Conservation (phyloP, 2,888 invertebrate species). For the Lymantria monacha region DNA sequence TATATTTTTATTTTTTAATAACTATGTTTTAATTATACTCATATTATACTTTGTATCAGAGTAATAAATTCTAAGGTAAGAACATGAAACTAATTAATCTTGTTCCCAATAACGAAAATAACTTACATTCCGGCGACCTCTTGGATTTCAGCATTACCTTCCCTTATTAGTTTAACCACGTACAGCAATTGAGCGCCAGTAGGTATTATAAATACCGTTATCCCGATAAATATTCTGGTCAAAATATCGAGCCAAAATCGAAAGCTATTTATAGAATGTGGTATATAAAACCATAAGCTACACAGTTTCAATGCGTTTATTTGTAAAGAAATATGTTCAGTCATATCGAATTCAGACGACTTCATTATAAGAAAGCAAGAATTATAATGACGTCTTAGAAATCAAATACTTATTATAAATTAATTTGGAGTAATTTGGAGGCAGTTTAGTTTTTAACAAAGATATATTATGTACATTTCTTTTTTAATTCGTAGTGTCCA, state of each 20-base stretch:
- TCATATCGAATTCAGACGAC: conserved; percentile 36
- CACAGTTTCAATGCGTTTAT: conserved; percentile 41
- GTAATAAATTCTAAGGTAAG: no score
- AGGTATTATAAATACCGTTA: conserved; percentile 41
- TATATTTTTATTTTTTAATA: no score
- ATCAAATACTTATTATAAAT: not conserved
- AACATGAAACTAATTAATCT: no score
- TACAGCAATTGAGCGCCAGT: conserved; percentile 44
- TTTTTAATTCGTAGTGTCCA: no score
- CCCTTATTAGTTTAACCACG: conserved; percentile 38
- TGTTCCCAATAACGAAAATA: not conserved
- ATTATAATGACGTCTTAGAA: conserved; percentile 22
- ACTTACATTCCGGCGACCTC: conserved; percentile 54
- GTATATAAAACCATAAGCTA: conserved; percentile 51
- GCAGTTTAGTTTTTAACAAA: no score
- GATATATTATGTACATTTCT: no score
- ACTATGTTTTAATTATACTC: no score
- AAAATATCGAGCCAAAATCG: conserved; percentile 42
- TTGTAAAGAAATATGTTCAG: conserved; percentile 44
- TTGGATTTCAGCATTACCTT: conserved; percentile 45
- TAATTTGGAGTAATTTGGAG: not conserved
- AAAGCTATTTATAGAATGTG: conserved; percentile 34
- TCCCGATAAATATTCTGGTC: conserved; percentile 30
- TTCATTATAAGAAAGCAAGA: conserved; percentile 34
- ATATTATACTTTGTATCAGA: no score